Percentiles rank a stretch among this genome's conserved stretches.
phyloP scores from a whole-genome alignment of 2,888 invertebrate genomes.

The Diarsia mendica region DNA sequence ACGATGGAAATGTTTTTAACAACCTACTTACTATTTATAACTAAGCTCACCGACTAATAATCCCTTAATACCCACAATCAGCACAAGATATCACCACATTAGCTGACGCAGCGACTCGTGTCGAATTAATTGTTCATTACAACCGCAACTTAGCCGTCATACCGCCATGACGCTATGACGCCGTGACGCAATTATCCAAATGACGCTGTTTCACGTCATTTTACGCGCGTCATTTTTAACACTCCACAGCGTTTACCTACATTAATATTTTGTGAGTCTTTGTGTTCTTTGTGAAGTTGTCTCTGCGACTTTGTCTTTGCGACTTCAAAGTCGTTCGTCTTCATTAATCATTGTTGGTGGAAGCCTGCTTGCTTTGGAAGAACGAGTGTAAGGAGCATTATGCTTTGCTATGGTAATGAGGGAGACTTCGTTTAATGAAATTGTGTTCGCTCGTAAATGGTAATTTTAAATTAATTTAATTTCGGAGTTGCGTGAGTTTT shows the following conservation, averaged over 20 bases:
- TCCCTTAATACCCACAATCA: constrained; percentile 6
- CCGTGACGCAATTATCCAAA: constrained; percentile 49
- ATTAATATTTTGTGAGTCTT: constrained; percentile 53
- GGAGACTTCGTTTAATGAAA: constrained; percentile 24
- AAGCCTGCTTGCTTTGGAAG: constrained; percentile 44
- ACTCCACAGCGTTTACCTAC: constrained; percentile 39
- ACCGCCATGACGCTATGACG: constrained; percentile 25
- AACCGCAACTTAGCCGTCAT: constrained; percentile 34
- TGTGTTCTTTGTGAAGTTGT: constrained; percentile 54
- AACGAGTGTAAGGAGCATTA: constrained; percentile 24
- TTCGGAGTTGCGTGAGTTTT: background rate
- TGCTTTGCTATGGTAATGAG: constrained; percentile 44
- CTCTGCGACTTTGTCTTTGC: constrained; percentile 51
- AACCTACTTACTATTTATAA: background rate
- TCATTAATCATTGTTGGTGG: constrained; percentile 63
- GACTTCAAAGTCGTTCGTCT: constrained; percentile 58
- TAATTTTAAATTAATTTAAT: constrained; percentile 28
- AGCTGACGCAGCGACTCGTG: constrained; percentile 48
- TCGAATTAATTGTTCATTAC: constrained; percentile 58
- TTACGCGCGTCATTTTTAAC: constrained; percentile 58
- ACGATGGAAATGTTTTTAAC: background rate
- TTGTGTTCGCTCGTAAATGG: constrained; percentile 17
- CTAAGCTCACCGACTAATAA: constrained; percentile 7
- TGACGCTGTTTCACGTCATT: constrained; percentile 46
- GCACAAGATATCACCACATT: constrained; percentile 48